Conservation (phyloP, 1,140 invertebrate species). For the Drosophila ogumai region DNA sequence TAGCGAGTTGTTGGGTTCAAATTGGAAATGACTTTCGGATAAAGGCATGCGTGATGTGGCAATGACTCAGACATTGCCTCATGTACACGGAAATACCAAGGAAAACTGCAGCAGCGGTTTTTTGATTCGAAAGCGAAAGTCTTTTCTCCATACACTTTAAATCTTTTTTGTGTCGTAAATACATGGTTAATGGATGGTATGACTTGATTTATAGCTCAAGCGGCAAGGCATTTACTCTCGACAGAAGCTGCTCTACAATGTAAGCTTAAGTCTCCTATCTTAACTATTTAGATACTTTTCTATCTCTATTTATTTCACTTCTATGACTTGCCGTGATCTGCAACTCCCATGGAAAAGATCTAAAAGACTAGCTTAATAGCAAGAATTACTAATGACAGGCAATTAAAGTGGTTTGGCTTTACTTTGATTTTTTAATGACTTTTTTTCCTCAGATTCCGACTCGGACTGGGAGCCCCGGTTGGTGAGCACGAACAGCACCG, state of each 20-base stretch:
- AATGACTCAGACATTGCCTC: conserved; percentile 16
- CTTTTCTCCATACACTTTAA: conserved; percentile 11
- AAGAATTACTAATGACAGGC: conserved; percentile 17
- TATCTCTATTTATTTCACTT: neutral
- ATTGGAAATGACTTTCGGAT: conserved; percentile 15
- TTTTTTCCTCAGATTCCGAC: conserved; percentile 1
- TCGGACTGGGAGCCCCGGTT: neutral
- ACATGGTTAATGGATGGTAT: conserved; percentile 5
- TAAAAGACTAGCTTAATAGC: neutral
- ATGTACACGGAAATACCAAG: conserved; percentile 8
- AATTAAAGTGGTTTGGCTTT: conserved; percentile 7
- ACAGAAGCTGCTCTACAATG: neutral
- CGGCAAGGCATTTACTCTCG: no score
- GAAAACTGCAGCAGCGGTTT: conserved; percentile 22
- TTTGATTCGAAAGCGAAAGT: conserved; percentile 32
- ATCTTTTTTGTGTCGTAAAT: conserved; percentile 11
- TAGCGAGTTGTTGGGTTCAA: neutral
- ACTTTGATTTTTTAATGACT: conserved; percentile 24
- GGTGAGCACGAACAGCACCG: conserved; percentile 1
- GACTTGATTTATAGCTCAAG: conserved; percentile 24
- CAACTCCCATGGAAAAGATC: neutral
- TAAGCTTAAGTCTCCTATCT: neutral
- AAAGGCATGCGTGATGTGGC: conserved; percentile 16
- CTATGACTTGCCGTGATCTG: neutral
- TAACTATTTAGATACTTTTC: no score